Evolutionary conservation across 92 coral and sea anemone genomes (phyloP), one percentile per base, ranked within the genome.

Genomic region (Palythoa grandis): DNA sequence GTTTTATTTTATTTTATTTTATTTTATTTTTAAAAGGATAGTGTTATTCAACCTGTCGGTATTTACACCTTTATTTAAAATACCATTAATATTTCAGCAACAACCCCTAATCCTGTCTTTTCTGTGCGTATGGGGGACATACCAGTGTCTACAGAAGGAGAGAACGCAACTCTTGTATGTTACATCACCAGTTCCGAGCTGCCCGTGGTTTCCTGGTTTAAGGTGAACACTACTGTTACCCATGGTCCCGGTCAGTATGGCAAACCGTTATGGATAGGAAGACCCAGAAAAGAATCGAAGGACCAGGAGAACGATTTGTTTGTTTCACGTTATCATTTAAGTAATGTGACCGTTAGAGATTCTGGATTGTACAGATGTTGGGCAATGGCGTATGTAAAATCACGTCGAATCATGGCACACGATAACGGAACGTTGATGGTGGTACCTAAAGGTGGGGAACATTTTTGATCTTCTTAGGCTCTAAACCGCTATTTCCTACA

Each of bases 301-400:
- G 48, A n/a, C 40, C 50, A 43, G 50, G 50, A 72, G 50, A 72
- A 38, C 4, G 37, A 76, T 52, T 15, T 20, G 65, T 76, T 48
- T 76, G 65, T 76, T 76, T 76, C 65, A 11, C 61, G 37, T 61
- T 50, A 50, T 13, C n/a, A 13, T 7, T 56, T 76, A 4, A 56
- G 14, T 17, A 76, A 76, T 38, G 38, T 76, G 16, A 76, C 80
- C 15, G 19, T 76, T 53, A 65, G 19, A 76, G 66, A 76, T 52
- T 24, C 80, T 50, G 80, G 80, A 17, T 19, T 76, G 17, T 76
- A 76, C 61, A 56, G 38, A 37, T 76, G 80, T 76, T 22, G 22
- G 80, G 80, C 80, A 0, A 15, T 10, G 20, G 40, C n/a, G 7
- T 56, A 76, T 22, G 2, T 67, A 22, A 1, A 2, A 58, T 3